These are phyloP conservation scores for Trichonephila clavata DNA, from an alignment of 1,140 invertebrate species.

Conservation along the genomic window DNA sequence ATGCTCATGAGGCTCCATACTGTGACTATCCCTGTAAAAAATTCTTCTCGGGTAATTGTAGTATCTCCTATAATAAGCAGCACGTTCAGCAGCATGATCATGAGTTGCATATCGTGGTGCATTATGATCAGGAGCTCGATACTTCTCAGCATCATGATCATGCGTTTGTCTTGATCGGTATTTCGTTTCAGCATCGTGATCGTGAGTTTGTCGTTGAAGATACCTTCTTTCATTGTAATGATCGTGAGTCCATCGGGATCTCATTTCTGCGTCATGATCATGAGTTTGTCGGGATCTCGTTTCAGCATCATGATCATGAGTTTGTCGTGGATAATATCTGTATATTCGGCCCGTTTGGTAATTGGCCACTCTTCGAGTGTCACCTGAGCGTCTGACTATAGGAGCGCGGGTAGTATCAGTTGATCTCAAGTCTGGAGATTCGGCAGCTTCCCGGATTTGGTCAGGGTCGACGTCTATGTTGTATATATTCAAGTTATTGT, in stretches of 20 bases:
- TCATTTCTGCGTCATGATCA: slow-evolving; percentile 32
- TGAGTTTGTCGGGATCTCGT: slow-evolving; percentile 32
- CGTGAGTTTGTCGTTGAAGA: slow-evolving; percentile 23
- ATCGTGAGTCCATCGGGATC: slow-evolving; percentile 41
- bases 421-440: not conserved
- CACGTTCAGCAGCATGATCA: not conserved
- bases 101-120: not conserved
- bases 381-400: not conserved
- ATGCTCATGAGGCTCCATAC: slow-evolving; percentile 69
- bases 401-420: not conserved
- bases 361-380: not conserved
- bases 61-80: not conserved
- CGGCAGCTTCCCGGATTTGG: slow-evolving; percentile 40
- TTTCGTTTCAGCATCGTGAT: slow-evolving; percentile 59
- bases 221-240: slow-evolving; percentile 27
- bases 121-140: slow-evolving; percentile 44
- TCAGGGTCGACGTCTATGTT: slow-evolving; percentile 72
- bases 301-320: slow-evolving; percentile 45
- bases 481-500: slow-evolving; percentile 16
- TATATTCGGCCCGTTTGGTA: not conserved
- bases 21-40: slow-evolving; percentile 62
- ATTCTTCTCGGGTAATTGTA: slow-evolving; percentile 54
- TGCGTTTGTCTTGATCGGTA: slow-evolving; percentile 32
- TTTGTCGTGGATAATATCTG: slow-evolving; percentile 33
- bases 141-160: slow-evolving; percentile 66